These are phyloP conservation scores for Drosophila guanche DNA, from an alignment of 1,140 invertebrate species.

Conservation along the genomic window DNA sequence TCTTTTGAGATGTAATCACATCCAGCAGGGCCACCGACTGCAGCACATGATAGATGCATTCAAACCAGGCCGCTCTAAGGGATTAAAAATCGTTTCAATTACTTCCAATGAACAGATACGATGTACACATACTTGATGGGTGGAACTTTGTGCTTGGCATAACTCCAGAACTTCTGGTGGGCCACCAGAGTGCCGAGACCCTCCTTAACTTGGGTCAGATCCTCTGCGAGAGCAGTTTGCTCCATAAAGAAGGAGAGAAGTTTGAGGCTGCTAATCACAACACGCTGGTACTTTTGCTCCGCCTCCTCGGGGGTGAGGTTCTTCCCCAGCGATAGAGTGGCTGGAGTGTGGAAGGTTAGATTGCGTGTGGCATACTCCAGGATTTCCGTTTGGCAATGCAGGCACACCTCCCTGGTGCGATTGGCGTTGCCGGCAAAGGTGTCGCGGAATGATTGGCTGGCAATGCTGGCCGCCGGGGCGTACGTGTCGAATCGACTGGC, in stretches of 20 bases:
- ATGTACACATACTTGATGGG: constrained; percentile 83
- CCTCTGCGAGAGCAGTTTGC: constrained; percentile 84
- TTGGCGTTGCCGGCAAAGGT: constrained; percentile 87
- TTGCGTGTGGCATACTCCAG: constrained; percentile 89
- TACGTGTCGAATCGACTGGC: constrained; percentile 92
- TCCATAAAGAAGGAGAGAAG: constrained; percentile 87
- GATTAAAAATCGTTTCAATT: not conserved
- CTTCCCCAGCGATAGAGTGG: constrained; percentile 82
- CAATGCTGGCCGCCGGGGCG: constrained; percentile 90
- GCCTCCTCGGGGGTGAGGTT: constrained; percentile 87
- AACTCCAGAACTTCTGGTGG: constrained; percentile 90
- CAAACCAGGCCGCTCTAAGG: constrained; percentile 86
- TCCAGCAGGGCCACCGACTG: constrained; percentile 84
- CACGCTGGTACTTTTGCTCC: constrained; percentile 88
- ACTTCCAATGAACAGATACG: not conserved
- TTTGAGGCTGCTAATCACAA: constrained; percentile 88
- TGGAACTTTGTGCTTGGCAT: constrained; percentile 85
- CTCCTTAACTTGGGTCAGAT: constrained; percentile 83
- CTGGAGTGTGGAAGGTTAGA: constrained; percentile 87
- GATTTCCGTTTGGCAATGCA: constrained; percentile 91
- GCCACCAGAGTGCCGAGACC: constrained; percentile 46
- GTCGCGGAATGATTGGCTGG: constrained; percentile 87
- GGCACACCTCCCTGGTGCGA: constrained; percentile 89
- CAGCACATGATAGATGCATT: constrained; percentile 87
- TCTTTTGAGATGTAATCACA: constrained; percentile 84